Base-by-base conservation (phyloP, 2,797 vertebrate species). In the Malacoctenus gilli region DNA sequence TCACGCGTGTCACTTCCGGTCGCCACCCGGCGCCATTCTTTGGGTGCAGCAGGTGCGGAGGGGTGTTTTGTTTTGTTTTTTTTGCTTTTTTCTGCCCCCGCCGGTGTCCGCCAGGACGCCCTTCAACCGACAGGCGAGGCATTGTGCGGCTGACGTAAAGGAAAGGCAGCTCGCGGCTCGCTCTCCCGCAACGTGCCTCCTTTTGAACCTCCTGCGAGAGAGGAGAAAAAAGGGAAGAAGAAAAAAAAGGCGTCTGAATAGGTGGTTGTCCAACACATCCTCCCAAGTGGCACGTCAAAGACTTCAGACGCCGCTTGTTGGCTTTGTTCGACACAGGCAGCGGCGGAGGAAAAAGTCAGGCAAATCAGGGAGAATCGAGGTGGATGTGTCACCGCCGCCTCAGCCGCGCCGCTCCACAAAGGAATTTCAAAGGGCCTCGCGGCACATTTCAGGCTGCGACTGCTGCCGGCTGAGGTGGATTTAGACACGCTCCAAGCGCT, bases 121-220 rank as follows among this genome's bases (percentile, higher is more conserved):
- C 67, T 68, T 69, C 68, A 64, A 53, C 43, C 77, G 77, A 88
- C 85, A 75, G 80, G 66, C 73, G 25, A 22, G 10, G 72, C 66
- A 85, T 88, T 91, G 87, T 89, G 73, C 62, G 19, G 30, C 49
- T 84, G 83, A 83, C 59, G 80, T 77, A 83, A 73, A 78, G 87
- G 87, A 87, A 90, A 89, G 79, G 75, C 77, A 43, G 44, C 19
- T 81, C 75, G 42, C 81, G 63, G 66, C 68, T 74, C 66, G 51
- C 69, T 77, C 77, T 83, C 72, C 59, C 76, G 64, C 65, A 71
- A 3, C 58, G 58, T 80, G 79, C 70, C 67, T 81, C 70, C 6
- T 75, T 68, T 79, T 81, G 57, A 87, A 80, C 72, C 74, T 83
- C 81, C 76, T 69, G 77, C 80, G 80, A 81, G 82, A 82, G 83